Evolutionary conservation across 2,888 invertebrate species (phyloP).

Genomic region (Amphimallon solstitiale): DNA sequence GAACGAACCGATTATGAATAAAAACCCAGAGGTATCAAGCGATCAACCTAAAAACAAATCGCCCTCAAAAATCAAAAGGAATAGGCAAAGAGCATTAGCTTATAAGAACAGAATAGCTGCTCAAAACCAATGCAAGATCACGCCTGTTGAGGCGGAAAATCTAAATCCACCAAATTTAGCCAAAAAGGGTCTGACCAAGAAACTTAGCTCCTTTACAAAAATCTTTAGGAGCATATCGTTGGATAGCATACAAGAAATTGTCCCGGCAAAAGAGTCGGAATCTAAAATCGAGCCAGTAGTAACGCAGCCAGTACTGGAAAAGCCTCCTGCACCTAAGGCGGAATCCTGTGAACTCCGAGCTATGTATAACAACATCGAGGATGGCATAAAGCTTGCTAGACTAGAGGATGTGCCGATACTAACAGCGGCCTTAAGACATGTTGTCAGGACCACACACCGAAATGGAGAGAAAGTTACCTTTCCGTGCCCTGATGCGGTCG

Average conservation of each 20-base stretch:
- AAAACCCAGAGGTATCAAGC: not conserved
- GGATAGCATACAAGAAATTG: not conserved
- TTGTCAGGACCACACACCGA: not conserved
- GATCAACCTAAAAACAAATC: not conserved
- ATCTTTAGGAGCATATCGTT: too few relatives aligned
- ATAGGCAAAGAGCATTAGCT: not conserved
- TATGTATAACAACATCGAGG: slow-evolving; percentile 5
- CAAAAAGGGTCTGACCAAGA: too few relatives aligned
- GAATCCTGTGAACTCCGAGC: not conserved
- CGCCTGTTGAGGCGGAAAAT: not conserved
- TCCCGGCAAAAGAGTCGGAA: not conserved
- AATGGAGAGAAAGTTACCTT: slow-evolving; percentile 20
- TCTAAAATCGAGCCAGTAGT: not conserved
- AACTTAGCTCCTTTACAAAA: too few relatives aligned
- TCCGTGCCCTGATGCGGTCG: slow-evolving; percentile 20
- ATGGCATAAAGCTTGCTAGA: not conserved
- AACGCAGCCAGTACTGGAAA: too few relatives aligned
- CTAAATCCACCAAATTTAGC: not conserved
- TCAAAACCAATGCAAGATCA: not conserved
- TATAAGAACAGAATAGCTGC: not conserved
- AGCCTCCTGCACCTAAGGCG: not conserved
- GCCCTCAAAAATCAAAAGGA: not conserved
- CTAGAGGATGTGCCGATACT: not conserved
- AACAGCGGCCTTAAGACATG: slow-evolving; percentile 12
- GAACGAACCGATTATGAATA: slow-evolving; percentile 29